Base-by-base conservation (phyloP, 64 coral and sea anemone species). In the Pachyseris speciosa region DNA sequence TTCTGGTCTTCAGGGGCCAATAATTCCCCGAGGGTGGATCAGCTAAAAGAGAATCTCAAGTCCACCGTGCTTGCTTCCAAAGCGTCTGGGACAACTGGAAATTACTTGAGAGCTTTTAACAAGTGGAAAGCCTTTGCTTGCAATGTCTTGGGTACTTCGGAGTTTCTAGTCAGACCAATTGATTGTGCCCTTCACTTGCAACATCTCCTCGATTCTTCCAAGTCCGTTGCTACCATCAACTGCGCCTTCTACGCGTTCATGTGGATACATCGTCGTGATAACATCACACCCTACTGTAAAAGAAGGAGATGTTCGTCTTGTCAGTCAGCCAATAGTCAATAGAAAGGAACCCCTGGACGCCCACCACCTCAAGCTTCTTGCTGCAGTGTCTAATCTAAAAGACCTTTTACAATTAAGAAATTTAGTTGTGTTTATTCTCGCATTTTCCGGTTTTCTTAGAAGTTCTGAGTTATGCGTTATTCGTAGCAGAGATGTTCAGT, bases 261-360 rank as follows among this genome's bases (percentile, higher is more conserved):
- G 15, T 9, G 45, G 15, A 49, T 0, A 0, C 45, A 49, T 49
- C 15, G 15, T 49, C 7, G 15, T 9, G 45, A 49, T 43, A 49
- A 87, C 53, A 7, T 19, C 53, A 2, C 53, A 79, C 49, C 33
- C 58, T 22, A 39, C 15, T 48, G 53, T 51, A 15, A 73, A 73
- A 41, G 57, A 86, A 12, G 83, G 70, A 5, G 90, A 58, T 31
- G 22, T 86, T 26, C 53, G 72, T 49, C 25, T 38, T 37, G 52
- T 40, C 29, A 64, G 16, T 22, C 69, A 29, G n/a, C 43, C 70
- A 0, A 16, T 13, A 40, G 30, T 9, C 5, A 69, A 91, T 19
- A 69, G 89, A 10, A 92, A 84, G 38, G 89, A 92, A 37, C 80
- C 79, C 9, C 68, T 84, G 0, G 68, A n/a, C n/a, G n/a, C n/a